These are phyloP conservation scores for Acleris literana DNA, from an alignment of 2,888 invertebrate species.

Conservation along the genomic window DNA sequence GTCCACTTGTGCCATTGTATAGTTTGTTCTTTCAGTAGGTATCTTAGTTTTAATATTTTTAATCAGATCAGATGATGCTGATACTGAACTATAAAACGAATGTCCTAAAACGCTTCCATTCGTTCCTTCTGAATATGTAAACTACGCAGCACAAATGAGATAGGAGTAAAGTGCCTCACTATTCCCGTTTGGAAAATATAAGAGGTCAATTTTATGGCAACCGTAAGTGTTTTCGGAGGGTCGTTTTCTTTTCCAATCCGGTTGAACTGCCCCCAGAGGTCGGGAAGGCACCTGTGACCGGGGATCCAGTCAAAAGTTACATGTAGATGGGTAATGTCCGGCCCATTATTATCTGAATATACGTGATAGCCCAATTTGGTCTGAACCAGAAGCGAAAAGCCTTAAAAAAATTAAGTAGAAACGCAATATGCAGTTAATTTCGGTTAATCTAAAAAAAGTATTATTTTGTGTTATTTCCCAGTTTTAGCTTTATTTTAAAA, in stretches of 20 bases:
- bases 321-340: conserved; percentile 31
- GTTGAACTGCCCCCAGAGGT: conserved; percentile 64
- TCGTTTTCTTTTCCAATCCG: conserved; percentile 72
- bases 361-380: neutral
- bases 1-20: no score
- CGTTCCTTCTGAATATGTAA: conserved; percentile 37
- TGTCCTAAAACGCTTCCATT: neutral
- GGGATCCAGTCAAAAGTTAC: conserved; percentile 32
- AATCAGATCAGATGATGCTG: no score
- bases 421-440: no score
- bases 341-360: conserved; percentile 32
- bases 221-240: conserved; percentile 65
- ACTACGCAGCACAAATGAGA: conserved; percentile 42
- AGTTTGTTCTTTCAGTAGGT: no score
- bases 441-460: no score
- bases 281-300: conserved; percentile 60
- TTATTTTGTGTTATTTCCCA: no score
- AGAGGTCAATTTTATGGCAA: conserved; percentile 60
- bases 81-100: neutral
- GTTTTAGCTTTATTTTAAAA: no score
- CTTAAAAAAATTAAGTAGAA: neutral
- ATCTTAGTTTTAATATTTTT: no score
- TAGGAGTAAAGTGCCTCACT: conserved; percentile 45
- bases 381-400: neutral
- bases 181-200: conserved; percentile 52